Evolutionary conservation across 2,888 invertebrate species (phyloP), one percentile per base, ranked within the genome.

Genomic region (Busseola fusca): DNA sequence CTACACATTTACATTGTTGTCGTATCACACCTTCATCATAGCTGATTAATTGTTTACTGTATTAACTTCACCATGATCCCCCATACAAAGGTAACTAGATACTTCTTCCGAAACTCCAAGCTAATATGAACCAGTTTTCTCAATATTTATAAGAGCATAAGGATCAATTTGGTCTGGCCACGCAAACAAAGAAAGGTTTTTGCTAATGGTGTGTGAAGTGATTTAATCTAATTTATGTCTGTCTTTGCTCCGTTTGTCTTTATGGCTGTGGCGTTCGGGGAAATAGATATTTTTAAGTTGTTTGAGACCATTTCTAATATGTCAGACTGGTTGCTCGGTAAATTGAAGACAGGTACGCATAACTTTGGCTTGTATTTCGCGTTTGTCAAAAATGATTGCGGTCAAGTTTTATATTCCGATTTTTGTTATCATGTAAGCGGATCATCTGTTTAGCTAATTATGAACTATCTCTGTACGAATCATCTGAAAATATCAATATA

Each of bases 201-300:
- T 87, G 87, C 90, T 92, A 93, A 93, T 93, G 92, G 93, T 84
- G 91, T 91, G 91, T 92, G 89, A 93, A 91, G 89, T 91, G 90
- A 92, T 91, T 93, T 92, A 91, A 92, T 92, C 92, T 91, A 90
- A 87, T 90, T 90, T 89, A 89, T 89, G 89, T 88, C 88, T 82
- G 88, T 87, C 85, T 84, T 86, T 84, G 87, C 87, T 88, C 86
- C 87, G 85, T 88, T 87, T 86, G 87, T 88, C 87, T 89, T 89
- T 89, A 87, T 86, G 83, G 85, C 81, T 77, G 84, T 80, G 84
- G 81, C 78, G 85, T 85, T 81, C 60, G 76, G 64, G 78, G 76
- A 79, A 84, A 81, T 85, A 82, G 82, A 80, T 87, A 88, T 88
- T 90, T 90, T 87, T 88, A 85, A 87, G 84, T 86, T 84, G 73